Base-by-base conservation (phyloP, 2,888 invertebrate species). In the Parnassius apollo region DNA sequence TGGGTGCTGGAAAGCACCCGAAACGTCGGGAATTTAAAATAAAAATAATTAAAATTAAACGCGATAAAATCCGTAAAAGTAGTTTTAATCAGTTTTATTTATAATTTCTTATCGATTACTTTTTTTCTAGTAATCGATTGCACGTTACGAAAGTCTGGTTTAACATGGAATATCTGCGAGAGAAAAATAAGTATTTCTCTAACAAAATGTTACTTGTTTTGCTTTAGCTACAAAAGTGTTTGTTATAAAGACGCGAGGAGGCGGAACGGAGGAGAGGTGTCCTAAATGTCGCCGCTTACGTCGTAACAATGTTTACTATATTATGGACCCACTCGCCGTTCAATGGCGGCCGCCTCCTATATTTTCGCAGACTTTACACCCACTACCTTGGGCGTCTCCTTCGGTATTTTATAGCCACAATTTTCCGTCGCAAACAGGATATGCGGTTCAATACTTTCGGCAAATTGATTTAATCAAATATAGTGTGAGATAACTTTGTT, bases 201-300 rank as follows among this genome's bases (percentile, higher is more conserved):
- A 1, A 12, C 11, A 44, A 22, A 46, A 56, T 12, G 11, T 55
- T 45, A 13, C 12, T 48, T 48, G 49, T 49, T 49, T 49, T n/a
- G 4, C n/a, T 56, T 46, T 9, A 12, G 44, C 25, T 18, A 46
- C 18, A 61, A 67, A 72, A 65, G 64, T 68, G 65, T 69, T 66
- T 64, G 65, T 66, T 66, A 67, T 69, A 62, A 66, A 68, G 66
- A 67, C 65, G 59, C 62, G 61, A 62, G 65, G 57, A 60, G 64
- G 63, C 64, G 66, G 55, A 64, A 64, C 2, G 48, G 46, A 18
- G 42, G 25, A 25, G 12, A 35, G 50, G 13, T 45, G 56, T 51
- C 42, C 10, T 46, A 35, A 59, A 45, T 57, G 48, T 44, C 46
- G 42, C 48, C 42, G 44, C 54, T 42, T 51, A 51, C 35, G 44